Base-by-base conservation (phyloP, 2,888 invertebrate species). In the Oligia fasciuncula region DNA sequence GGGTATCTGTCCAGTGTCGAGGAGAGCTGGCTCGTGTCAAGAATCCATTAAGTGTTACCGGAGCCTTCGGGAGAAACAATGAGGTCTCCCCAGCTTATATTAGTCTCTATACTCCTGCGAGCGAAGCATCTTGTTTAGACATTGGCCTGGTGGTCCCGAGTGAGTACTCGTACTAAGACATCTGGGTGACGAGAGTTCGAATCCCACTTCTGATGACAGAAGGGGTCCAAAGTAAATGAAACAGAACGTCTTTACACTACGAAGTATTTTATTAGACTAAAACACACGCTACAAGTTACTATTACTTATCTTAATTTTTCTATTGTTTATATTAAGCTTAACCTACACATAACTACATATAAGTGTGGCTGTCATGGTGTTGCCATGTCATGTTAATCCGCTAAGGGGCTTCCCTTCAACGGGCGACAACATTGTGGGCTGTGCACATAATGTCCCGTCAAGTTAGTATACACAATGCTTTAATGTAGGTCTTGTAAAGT, bases 1-100 rank as follows among this genome's bases (percentile, higher is more conserved):
- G 80, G 79, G 51, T 79, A 86, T 88, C 83, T 80, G 82, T 83
- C 83, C 83, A 80, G 72, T 81, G 84, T 86, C 79, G 82, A 79
- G 76, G 74, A 86, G 80, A 85, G 83, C 78, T 85, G 85, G 73
- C 80, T 83, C 85, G 84, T 90, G 89, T 87, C 84, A 81, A 84
- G 85, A 91, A 90, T 90, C 88, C 88, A 90, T 91, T 90, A 89
- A 87, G 84, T 86, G 90, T 85, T 77, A 91, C 87, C 85, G 77
- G 85, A 91, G 87, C 87, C 87, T 87, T 89, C 77, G 79, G 74
- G 73, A 79, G 83, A 84, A 83, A 87, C 88, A 86, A 89, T 87
- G 83, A 87, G 70, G 69, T 77, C 73, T 79, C 69, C 69, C 72
- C 54, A 69, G 76, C 72, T 83, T 81, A 76, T 79, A 80, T 73